Evolutionary conservation across 1,140 invertebrate species (phyloP).

Genomic region (Yoshiicerus persimilis): DNA sequence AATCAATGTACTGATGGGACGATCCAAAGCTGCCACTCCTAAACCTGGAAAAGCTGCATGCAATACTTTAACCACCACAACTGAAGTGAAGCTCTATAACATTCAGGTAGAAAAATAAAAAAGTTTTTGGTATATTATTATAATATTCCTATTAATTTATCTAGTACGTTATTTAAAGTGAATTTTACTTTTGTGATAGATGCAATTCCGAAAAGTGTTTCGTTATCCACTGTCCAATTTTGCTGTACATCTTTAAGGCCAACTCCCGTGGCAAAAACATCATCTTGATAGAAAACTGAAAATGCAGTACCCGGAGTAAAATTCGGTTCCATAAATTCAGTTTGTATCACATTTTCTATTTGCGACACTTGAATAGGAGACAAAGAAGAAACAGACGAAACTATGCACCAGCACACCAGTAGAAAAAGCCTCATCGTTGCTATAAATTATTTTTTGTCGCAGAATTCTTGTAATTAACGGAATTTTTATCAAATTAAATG

Average conservation of each 20-base stretch:
- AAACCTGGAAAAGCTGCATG: background rate
- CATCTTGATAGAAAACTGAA: background rate
- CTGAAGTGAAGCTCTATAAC: background rate
- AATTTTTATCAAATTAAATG: no score
- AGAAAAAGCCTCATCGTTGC: no score
- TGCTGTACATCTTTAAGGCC: background rate
- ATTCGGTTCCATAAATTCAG: background rate
- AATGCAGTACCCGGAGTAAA: background rate
- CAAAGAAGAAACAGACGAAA: background rate
- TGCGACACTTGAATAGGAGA: background rate
- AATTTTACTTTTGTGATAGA: slow-evolving; percentile 4
- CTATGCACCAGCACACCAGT: no score
- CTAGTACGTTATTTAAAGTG: background rate
- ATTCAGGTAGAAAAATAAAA: background rate
- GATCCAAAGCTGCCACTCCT: background rate
- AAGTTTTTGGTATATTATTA: background rate
- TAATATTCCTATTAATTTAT: background rate
- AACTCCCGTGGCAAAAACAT: background rate
- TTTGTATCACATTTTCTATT: background rate
- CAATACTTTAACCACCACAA: background rate
- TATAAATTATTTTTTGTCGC: no score
- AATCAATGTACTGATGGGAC: background rate
- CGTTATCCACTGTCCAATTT: background rate
- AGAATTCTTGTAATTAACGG: no score
- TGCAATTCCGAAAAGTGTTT: background rate